Evolutionary conservation across 2,113 vertebrate genomes (phyloP), one percentile per base, ranked within the genome.

Genomic region (Seriola aureovittata): DNA sequence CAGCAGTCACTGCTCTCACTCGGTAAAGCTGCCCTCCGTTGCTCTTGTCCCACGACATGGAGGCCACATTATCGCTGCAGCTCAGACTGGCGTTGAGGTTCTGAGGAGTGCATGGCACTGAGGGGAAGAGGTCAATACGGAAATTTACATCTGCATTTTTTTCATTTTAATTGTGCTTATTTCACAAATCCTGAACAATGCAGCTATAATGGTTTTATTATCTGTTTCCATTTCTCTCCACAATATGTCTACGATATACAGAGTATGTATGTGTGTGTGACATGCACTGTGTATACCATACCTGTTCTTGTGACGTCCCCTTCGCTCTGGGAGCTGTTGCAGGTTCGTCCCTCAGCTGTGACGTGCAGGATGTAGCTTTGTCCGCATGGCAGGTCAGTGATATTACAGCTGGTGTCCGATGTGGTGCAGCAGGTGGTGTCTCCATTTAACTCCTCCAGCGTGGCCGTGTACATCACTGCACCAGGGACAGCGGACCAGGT

Each of bases 261-360:
- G 29, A 29, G 29, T 29, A 29, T 29, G 29, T 29, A 29, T 29
- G 44, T 14, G 44, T 46, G 11, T 23, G 16, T 46, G 40, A 54
- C 14, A 12, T 60, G 42, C 6, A 29, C 4, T 36, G 34, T 36
- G 34, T 59, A 1, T 25, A 9, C 5, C 21, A 3, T 8, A 96
- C 96, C 95, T 85, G 95, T 95, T 66, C 89, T 89, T 58, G 93
- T 68, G 8, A 94, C 68, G 7, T 25, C 2, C 16, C 80, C 64
- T 1, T 44, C 3, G 25, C 93, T 96, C 83, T 94, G 84, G 5
- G 93, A 92, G 85, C 95, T 95, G 89, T 95, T 95, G 85, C 96
- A 96, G 40, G 76, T 92, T 17, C 64, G 75, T 25, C 96, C 95
- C 77, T 93, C 93, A 3, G 95, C 93, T 38, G 75, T 89, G 42